Evolutionary conservation across 2,113 vertebrate species (phyloP).

Genomic region (Sialia sialis): DNA sequence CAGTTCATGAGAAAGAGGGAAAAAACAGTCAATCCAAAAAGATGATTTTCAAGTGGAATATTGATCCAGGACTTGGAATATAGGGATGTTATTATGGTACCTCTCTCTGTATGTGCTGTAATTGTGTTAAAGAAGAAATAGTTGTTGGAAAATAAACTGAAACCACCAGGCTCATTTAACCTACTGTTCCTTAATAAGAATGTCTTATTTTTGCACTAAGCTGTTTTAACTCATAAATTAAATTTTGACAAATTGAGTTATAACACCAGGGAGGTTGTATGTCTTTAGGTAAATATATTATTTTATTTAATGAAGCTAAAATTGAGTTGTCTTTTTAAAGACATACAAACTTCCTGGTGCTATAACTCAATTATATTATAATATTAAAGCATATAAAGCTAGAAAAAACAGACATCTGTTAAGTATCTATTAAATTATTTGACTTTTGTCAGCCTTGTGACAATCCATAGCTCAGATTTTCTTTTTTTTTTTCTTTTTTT

Average conservation of each 20-base stretch:
- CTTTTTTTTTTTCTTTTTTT: background rate
- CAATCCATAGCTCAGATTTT: background rate
- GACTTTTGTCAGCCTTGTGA: background rate
- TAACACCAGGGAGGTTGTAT: accelerated
- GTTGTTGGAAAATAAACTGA: background rate
- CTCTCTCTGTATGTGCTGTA: background rate
- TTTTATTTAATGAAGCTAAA: background rate
- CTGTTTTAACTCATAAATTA: background rate
- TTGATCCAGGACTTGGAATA: background rate
- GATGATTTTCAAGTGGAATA: background rate
- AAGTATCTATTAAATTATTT: background rate
- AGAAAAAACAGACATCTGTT: background rate
- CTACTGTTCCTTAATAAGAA: background rate
- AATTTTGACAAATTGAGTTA: background rate
- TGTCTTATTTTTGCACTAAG: background rate
- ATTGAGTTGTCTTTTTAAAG: background rate
- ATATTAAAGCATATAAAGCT: background rate
- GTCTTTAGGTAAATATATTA: background rate
- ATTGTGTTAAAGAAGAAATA: background rate
- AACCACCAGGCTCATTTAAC: background rate
- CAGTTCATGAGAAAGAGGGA: background rate
- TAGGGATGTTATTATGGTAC: background rate
- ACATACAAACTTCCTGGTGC: background rate
- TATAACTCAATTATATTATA: background rate
- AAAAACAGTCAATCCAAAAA: background rate